Evolutionary conservation across 2,113 vertebrate genomes (phyloP).

Genomic region (Rissa tridactyla): DNA sequence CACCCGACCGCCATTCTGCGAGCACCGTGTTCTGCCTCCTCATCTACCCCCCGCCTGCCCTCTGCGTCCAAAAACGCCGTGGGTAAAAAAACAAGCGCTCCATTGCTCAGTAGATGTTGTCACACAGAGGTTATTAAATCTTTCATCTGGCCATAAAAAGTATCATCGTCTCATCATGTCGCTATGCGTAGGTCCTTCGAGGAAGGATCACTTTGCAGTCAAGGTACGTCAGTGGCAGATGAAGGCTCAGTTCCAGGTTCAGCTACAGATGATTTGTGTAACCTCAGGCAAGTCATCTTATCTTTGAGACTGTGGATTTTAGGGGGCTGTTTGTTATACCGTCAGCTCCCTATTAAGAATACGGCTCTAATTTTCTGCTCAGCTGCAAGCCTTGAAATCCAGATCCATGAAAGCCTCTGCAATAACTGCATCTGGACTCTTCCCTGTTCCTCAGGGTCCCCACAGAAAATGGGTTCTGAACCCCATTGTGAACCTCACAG

Average conservation of each 20-base stretch:
- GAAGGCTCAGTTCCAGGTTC: not conserved
- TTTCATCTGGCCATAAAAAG: constrained; percentile 44
- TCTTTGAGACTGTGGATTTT: not conserved
- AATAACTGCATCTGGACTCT: not conserved
- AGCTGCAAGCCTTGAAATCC: not conserved
- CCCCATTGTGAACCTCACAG: not conserved
- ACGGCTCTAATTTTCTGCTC: not conserved
- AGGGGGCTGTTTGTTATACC: not conserved
- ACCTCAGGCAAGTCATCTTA: not conserved
- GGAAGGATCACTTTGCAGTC: constrained; percentile 36
- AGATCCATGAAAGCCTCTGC: not conserved
- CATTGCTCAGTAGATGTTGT: not conserved
- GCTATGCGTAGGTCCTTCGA: not conserved
- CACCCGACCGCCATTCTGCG: not conserved
- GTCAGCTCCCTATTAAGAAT: not conserved
- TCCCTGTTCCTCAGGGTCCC: not conserved
- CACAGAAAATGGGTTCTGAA: not conserved
- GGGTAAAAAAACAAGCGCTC: not conserved
- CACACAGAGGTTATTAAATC: constrained; percentile 36
- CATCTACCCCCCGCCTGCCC: not conserved
- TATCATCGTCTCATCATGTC: not conserved
- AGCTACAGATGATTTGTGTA: not conserved
- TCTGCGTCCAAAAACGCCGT: not conserved
- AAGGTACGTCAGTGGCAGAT: constrained; percentile 13
- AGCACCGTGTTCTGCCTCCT: not conserved